Conservation (phyloP, 2,888 invertebrate genomes). For the Xestia sexstrigata region DNA sequence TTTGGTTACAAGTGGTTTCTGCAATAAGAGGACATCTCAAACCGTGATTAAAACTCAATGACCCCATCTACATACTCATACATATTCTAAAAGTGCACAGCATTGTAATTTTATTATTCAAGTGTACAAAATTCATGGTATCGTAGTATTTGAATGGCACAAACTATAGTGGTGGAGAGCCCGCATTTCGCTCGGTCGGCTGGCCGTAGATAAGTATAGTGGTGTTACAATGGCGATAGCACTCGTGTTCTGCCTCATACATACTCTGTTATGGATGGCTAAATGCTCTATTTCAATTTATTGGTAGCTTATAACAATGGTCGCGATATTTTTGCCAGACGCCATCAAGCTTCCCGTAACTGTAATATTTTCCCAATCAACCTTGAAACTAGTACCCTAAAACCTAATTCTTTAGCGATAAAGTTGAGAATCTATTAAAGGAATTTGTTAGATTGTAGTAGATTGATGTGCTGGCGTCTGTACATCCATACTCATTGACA, state of each 20-base stretch:
- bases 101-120: conserved; percentile 55
- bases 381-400: too few relatives aligned
- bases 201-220: conserved; percentile 75
- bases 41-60: conserved; percentile 25
- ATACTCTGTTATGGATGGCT: conserved; percentile 42
- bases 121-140: conserved; percentile 61
- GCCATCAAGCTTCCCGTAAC: too few relatives aligned
- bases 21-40: background rate
- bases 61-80: conserved; percentile 14
- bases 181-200: conserved; percentile 79
- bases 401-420: too few relatives aligned
- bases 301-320: background rate
- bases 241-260: conserved; percentile 58
- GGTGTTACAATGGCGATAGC: conserved; percentile 68
- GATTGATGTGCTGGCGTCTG: too few relatives aligned
- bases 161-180: conserved; percentile 70
- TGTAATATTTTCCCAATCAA: too few relatives aligned
- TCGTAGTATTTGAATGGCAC: conserved; percentile 68
- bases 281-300: conserved; percentile 65
- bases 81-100: conserved; percentile 51
- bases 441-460: too few relatives aligned
- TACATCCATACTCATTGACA: background rate
- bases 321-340: background rate
- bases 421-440: too few relatives aligned
- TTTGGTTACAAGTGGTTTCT: background rate